Percentiles rank a stretch among this genome's conserved stretches.
Evolutionary conservation across 1,140 invertebrate genomes (phyloP).

Genomic region (Eurosta solidaginis): DNA sequence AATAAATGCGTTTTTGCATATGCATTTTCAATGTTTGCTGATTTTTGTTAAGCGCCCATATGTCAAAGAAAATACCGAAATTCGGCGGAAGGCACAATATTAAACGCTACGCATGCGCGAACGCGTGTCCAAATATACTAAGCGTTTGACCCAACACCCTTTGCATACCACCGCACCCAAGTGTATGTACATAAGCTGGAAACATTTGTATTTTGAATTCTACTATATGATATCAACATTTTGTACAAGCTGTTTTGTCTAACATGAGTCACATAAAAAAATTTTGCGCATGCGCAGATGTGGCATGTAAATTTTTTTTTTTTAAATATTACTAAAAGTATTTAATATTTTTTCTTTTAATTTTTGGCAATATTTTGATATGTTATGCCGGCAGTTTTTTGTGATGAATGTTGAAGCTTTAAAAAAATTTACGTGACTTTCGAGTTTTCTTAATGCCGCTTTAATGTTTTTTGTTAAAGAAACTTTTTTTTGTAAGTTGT

Average conservation of each 20-base stretch:
- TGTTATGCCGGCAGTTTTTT: background rate
- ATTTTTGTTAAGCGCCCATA: no score
- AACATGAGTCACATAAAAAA: background rate
- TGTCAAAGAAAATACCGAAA: conserved; percentile 22
- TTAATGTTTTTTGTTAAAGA: background rate
- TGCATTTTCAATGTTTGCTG: background rate
- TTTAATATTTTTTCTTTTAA: background rate
- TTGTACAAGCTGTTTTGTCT: background rate
- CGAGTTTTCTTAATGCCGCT: background rate
- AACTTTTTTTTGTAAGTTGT: background rate
- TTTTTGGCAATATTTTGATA: background rate
- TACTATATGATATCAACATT: background rate
- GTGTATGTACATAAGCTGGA: background rate
- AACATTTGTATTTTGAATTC: background rate
- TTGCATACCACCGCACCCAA: background rate
- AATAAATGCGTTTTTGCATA: background rate
- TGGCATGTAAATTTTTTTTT: background rate
- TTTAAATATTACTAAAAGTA: background rate
- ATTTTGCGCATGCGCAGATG: background rate
- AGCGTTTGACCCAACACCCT: background rate
- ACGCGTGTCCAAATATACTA: background rate
- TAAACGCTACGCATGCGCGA: background rate
- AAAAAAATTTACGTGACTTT: conserved; percentile 1
- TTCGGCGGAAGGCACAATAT: background rate
- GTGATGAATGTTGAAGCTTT: background rate